Percentiles rank a stretch among this genome's conserved stretches.
These are phyloP conservation scores for Apis cerana DNA, from an alignment of 1,140 invertebrate species.

Conservation along the genomic window DNA sequence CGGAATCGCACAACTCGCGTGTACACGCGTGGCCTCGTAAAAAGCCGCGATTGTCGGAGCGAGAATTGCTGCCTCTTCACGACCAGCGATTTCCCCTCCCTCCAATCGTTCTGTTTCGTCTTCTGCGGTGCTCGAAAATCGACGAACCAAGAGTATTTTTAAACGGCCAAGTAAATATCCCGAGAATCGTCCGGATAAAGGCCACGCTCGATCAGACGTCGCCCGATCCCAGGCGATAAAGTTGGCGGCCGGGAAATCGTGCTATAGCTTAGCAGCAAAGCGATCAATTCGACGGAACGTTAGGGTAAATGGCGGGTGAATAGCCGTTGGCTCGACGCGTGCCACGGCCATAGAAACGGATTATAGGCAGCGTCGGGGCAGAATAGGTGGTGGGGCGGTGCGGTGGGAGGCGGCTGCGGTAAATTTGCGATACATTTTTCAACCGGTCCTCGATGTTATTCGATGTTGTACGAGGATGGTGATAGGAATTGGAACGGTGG, in stretches of 20 bases:
- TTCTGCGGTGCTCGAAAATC: not conserved
- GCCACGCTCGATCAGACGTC: conserved; percentile 32
- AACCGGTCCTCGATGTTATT: conserved; percentile 4
- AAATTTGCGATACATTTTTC: conserved; percentile 60
- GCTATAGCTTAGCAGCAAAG: conserved; percentile 13
- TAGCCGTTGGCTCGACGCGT: conserved; percentile 12
- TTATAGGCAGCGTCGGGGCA: conserved; percentile 27
- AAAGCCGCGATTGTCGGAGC: not conserved
- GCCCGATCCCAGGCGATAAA: conserved; percentile 24
- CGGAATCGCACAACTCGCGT: not conserved
- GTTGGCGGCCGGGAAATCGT: conserved; percentile 5
- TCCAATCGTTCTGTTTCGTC: not conserved
- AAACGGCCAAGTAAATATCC: conserved; percentile 1
- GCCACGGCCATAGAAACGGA: conserved; percentile 42
- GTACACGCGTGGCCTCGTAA: not conserved
- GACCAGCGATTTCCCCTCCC: not conserved
- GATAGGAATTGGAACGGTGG: not conserved
- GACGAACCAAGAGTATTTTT: not conserved
- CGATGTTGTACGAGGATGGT: not conserved
- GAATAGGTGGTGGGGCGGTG: too few species aligned
- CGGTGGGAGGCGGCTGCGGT: not conserved
- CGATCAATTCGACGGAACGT: conserved; percentile 41
- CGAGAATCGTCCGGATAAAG: conserved; percentile 1
- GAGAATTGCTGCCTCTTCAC: too few species aligned
- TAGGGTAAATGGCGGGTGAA: conserved; percentile 49